Evolutionary conservation across 2,888 invertebrate genomes (phyloP).

Genomic region (Venusia cambrica): DNA sequence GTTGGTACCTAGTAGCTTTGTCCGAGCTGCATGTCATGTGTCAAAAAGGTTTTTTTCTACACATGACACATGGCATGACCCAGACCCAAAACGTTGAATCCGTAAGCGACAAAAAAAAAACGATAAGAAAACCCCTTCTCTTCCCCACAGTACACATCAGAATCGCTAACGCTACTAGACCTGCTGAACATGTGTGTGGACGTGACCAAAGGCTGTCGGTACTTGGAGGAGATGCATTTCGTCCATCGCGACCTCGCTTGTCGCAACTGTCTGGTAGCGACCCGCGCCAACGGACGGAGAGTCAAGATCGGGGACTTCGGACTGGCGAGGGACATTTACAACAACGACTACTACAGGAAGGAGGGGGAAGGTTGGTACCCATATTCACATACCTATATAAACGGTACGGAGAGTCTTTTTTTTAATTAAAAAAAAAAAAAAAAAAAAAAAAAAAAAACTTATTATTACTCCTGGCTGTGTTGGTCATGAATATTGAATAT

Average conservation of each 20-base stretch:
- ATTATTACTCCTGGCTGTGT: too few relatives aligned
- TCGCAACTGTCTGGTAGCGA: slow-evolving; percentile 95
- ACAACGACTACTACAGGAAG: slow-evolving; percentile 98
- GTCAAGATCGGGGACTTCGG: slow-evolving; percentile 99
- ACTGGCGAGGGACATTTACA: slow-evolving; percentile 96
- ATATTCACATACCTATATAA: too few relatives aligned
- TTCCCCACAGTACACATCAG: slow-evolving; percentile 82
- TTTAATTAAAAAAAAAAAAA: not conserved
- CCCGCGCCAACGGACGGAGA: slow-evolving; percentile 84
- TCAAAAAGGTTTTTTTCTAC: too few relatives aligned
- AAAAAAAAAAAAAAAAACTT: too few relatives aligned
- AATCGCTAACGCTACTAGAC: slow-evolving; percentile 89
- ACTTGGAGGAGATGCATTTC: slow-evolving; percentile 98
- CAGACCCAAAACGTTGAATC: too few relatives aligned
- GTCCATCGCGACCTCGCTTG: slow-evolving; percentile 98
- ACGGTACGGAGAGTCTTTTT: not conserved
- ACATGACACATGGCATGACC: too few relatives aligned
- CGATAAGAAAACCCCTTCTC: too few relatives aligned
- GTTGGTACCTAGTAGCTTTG: too few relatives aligned
- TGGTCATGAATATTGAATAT: too few relatives aligned
- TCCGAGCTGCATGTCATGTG: too few relatives aligned
- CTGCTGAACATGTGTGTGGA: slow-evolving; percentile 96
- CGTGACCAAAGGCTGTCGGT: slow-evolving; percentile 96
- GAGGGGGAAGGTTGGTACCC: slow-evolving; percentile 86
- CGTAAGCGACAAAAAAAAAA: too few relatives aligned